Conservation (phyloP, 64 coral and sea anemone species). For the Montipora efflorescens region DNA sequence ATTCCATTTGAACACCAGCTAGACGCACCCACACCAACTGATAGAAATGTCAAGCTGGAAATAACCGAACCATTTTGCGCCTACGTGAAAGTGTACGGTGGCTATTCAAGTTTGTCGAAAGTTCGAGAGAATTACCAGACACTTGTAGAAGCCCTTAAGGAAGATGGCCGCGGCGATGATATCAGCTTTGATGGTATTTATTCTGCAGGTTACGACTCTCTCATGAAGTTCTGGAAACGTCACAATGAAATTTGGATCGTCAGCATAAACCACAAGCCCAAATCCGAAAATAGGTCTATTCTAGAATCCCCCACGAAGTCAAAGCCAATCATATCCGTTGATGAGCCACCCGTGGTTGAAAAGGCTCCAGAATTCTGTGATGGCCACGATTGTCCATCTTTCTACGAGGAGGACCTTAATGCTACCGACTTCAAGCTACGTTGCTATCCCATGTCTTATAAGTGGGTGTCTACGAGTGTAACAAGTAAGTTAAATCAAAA, state of each 20-base stretch:
- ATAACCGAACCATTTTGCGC: constrained; percentile 53
- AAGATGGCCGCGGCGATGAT: constrained; percentile 70
- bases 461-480: constrained; percentile 76
- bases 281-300: neutral
- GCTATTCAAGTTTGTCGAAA: constrained; percentile 36
- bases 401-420: constrained; percentile 21
- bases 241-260: constrained; percentile 96
- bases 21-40: constrained; percentile 60
- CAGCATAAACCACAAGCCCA: constrained; percentile 45
- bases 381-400: neutral
- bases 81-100: constrained; percentile 71
- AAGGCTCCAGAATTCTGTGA: neutral
- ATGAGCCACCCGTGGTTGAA: neutral
- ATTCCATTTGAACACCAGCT: constrained; percentile 74
- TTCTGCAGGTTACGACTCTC: constrained; percentile 74
- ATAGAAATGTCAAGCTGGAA: constrained; percentile 43
- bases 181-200: constrained; percentile 68
- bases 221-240: constrained; percentile 57
- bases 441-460: constrained; percentile 57
- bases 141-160: constrained; percentile 49
- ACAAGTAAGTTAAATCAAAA: constrained; percentile 28
- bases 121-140: constrained; percentile 40
- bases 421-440: constrained; percentile 47
- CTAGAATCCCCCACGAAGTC: neutral
- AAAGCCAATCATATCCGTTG: neutral